Conservation (phyloP, 2,797 vertebrate genomes). For the Helicolenus hilgendorfi region DNA sequence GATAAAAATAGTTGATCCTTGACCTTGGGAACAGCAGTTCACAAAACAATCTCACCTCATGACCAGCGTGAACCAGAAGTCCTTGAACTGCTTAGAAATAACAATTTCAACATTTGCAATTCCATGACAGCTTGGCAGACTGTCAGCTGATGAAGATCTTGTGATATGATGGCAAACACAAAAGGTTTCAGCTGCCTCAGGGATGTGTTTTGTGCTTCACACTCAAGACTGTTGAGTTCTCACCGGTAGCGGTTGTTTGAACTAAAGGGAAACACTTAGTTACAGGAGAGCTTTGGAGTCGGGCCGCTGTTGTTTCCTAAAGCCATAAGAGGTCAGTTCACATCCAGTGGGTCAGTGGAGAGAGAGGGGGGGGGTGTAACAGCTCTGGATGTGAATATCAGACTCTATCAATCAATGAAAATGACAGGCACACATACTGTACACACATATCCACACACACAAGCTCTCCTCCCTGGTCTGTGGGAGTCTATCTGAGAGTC, state of each 20-base stretch:
- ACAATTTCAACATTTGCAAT: background rate
- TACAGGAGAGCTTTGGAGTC: constrained; percentile 74
- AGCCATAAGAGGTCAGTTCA: constrained; percentile 71
- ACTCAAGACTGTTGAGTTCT: background rate
- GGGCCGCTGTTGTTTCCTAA: constrained; percentile 83
- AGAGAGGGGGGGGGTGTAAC: background rate
- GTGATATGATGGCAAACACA: background rate
- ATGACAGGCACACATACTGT: constrained; percentile 27
- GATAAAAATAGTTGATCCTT: background rate
- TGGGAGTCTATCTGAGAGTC: constrained; percentile 86
- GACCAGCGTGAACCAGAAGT: background rate
- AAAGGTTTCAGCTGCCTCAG: background rate
- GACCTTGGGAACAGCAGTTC: background rate
- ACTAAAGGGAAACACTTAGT: constrained; percentile 78
- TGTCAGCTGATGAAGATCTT: background rate
- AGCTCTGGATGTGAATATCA: constrained; percentile 71
- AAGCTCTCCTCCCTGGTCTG: constrained; percentile 64
- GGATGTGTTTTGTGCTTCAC: background rate
- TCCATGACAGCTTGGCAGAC: background rate
- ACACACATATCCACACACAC: constrained; percentile 27
- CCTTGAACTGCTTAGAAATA: background rate
- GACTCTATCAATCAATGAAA: constrained; percentile 61
- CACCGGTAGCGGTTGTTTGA: constrained; percentile 56
- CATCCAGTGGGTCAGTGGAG: constrained; percentile 62
- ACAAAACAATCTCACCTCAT: background rate